These are phyloP conservation scores for Halichoerus grypus DNA, from an alignment of 2,113 vertebrate species.

Conservation along the genomic window DNA sequence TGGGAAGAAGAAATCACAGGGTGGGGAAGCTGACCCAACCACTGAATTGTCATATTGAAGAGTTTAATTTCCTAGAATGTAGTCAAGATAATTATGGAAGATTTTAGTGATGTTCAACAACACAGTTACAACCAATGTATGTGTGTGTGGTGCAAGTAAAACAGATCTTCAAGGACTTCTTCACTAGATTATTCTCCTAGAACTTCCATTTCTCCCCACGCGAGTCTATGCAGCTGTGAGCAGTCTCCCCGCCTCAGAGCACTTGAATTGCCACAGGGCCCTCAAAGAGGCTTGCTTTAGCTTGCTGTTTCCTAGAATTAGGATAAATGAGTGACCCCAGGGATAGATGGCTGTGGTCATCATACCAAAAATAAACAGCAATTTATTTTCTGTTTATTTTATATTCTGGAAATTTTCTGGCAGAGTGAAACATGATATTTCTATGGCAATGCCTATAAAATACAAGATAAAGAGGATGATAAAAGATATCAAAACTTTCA, in stretches of 20 bases:
- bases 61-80: not conserved
- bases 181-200: not conserved
- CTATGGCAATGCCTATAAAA: constrained; percentile 35
- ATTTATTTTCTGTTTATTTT: not conserved
- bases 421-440: fast-evolving
- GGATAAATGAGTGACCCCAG: constrained; percentile 54
- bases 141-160: not conserved
- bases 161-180: not conserved
- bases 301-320: constrained; percentile 65
- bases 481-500: constrained; percentile 65
- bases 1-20: not conserved
- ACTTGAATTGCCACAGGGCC: not conserved
- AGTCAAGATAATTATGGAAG: not conserved
- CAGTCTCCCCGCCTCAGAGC: too few species aligned
- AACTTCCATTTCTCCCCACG: not conserved
- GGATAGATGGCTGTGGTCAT: not conserved
- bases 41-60: not conserved
- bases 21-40: not conserved
- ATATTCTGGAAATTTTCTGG: not conserved
- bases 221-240: not conserved
- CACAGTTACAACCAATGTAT: not conserved
- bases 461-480: constrained; percentile 43
- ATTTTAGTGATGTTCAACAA: not conserved
- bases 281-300: constrained; percentile 34
- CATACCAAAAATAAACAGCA: constrained; percentile 21